Conservation (phyloP, 2,888 invertebrate genomes). For the Dasysyrphus tricinctus region DNA sequence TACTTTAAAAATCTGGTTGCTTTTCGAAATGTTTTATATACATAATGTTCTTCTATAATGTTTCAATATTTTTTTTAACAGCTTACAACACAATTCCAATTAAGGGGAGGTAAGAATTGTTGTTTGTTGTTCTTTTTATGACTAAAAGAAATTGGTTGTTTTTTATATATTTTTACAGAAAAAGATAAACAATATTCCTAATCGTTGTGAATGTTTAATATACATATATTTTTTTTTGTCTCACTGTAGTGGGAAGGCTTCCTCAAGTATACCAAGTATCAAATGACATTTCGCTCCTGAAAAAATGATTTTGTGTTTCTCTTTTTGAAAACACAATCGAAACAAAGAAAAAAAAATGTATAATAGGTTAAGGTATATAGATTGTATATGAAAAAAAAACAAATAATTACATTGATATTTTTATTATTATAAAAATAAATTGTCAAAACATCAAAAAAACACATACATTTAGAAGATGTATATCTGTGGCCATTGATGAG, state of each 20-base stretch:
- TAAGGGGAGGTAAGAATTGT: conserved; percentile 11
- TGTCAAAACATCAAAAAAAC: conserved; percentile 64
- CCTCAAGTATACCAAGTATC: conserved; percentile 80
- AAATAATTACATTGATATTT: conserved; percentile 22
- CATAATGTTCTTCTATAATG: conserved; percentile 71
- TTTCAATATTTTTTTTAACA: conserved; percentile 71
- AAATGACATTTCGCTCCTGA: conserved; percentile 77
- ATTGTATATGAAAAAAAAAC: conserved; percentile 20
- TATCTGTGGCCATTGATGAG: conserved; percentile 66
- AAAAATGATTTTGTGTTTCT: conserved; percentile 42
- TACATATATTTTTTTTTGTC: conserved; percentile 41
- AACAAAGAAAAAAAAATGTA: conserved; percentile 40
- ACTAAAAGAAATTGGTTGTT: conserved; percentile 14
- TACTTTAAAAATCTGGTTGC: conserved; percentile 31
- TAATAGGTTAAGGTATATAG: conserved; percentile 1
- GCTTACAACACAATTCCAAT: conserved; percentile 77
- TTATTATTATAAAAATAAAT: conserved; percentile 7
- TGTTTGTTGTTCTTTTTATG: not conserved
- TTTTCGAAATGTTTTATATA: conserved; percentile 70
- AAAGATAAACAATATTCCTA: conserved; percentile 17
- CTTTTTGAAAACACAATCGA: conserved; percentile 39
- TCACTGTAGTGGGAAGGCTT: conserved; percentile 72
- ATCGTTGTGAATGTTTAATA: conserved; percentile 43
- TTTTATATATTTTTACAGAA: not conserved
- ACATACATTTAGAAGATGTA: conserved; percentile 66